Conservation (phyloP, 1,140 invertebrate genomes). For the Cyclina sinensis region DNA sequence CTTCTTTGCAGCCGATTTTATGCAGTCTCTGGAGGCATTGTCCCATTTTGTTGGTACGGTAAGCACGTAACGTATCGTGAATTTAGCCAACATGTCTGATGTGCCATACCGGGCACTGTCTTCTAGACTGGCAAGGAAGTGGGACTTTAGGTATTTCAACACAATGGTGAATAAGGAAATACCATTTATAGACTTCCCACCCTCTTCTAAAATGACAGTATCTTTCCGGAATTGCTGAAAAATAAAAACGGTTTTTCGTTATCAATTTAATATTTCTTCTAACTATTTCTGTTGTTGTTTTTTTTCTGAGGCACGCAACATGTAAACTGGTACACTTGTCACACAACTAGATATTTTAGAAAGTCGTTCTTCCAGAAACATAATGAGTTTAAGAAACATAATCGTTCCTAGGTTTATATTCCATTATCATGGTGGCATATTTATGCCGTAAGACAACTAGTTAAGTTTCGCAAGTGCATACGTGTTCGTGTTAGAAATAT, state of each 20-base stretch:
- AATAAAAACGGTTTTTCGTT: too few relatives aligned
- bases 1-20: conserved; percentile 59
- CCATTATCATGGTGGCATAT: too few relatives aligned
- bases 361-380: too few relatives aligned
- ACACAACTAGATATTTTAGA: too few relatives aligned
- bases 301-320: too few relatives aligned
- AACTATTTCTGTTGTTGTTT: too few relatives aligned
- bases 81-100: conserved; percentile 3
- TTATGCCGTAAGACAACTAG: too few relatives aligned
- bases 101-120: conserved; percentile 30
- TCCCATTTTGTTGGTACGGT: conserved; percentile 63
- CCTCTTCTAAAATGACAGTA: conserved; percentile 54
- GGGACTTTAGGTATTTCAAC: conserved; percentile 41
- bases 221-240: conserved; percentile 64
- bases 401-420: too few relatives aligned
- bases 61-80: conserved; percentile 40
- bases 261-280: not conserved
- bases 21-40: conserved; percentile 51
- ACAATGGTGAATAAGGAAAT: conserved; percentile 40
- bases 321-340: too few relatives aligned
- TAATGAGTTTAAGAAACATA: too few relatives aligned
- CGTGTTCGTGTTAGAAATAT: too few relatives aligned
- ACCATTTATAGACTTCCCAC: conserved; percentile 58
- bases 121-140: conserved; percentile 30
- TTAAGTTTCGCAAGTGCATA: too few relatives aligned